Evolutionary conservation across 2,888 invertebrate species (phyloP).

Genomic region (Drosophila gaucha): DNA sequence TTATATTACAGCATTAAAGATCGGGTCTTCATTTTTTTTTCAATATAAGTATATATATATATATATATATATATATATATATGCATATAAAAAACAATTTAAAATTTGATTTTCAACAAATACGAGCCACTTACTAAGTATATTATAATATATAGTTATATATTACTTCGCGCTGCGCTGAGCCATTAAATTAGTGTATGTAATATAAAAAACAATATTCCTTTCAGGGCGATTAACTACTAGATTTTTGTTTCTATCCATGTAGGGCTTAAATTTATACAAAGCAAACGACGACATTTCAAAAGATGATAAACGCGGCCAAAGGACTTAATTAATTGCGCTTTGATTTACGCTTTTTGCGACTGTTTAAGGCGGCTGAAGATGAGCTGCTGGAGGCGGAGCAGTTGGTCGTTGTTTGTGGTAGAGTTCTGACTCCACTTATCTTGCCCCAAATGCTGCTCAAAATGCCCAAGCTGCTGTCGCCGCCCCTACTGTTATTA

Average conservation of each 20-base stretch:
- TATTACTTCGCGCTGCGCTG: slow-evolving; percentile 50
- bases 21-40: slow-evolving; percentile 33
- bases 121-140: slow-evolving; percentile 63
- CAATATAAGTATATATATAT: slow-evolving; percentile 38
- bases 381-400: slow-evolving; percentile 26
- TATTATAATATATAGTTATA: slow-evolving; percentile 49
- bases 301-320: slow-evolving; percentile 26
- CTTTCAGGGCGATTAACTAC: slow-evolving; percentile 61
- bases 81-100: slow-evolving; percentile 68
- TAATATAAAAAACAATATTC: slow-evolving; percentile 68
- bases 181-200: slow-evolving; percentile 60
- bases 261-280: slow-evolving; percentile 59
- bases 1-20: slow-evolving; percentile 67
- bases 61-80: slow-evolving; percentile 51
- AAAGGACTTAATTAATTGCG: slow-evolving; percentile 60
- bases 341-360: slow-evolving; percentile 81
- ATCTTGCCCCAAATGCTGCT: slow-evolving; percentile 68
- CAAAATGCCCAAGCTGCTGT: slow-evolving; percentile 55
- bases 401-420: slow-evolving; percentile 17
- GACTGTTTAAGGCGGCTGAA: slow-evolving; percentile 56
- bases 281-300: slow-evolving; percentile 49
- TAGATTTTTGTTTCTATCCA: slow-evolving; percentile 40
- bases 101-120: slow-evolving; percentile 68
- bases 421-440: slow-evolving; percentile 26
- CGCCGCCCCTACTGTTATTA: slow-evolving; percentile 48